These are phyloP conservation scores for Sarcophaga caerulescens DNA, from an alignment of 2,888 invertebrate genomes.

Conservation along the genomic window DNA sequence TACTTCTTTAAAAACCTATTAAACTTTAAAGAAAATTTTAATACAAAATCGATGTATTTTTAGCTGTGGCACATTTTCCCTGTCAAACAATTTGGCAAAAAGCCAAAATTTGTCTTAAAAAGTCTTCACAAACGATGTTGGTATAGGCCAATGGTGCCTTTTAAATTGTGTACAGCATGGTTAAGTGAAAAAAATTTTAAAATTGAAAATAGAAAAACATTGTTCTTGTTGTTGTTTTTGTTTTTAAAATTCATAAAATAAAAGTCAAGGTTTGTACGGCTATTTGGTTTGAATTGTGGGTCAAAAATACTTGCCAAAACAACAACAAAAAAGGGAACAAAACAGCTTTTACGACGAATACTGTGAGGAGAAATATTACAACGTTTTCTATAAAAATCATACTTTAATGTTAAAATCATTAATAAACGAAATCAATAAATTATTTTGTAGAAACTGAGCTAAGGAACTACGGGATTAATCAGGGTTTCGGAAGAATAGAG, in stretches of 20 bases:
- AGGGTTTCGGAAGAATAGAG: too few relatives aligned
- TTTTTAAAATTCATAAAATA: neutral
- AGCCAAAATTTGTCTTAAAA: conserved; percentile 39
- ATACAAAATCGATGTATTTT: neutral
- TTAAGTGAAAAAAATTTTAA: conserved; percentile 24
- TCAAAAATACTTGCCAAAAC: conserved; percentile 28
- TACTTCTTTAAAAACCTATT: neutral
- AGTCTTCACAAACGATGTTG: conserved; percentile 23
- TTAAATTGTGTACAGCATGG: conserved; percentile 9
- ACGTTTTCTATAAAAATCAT: neutral
- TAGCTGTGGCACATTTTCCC: conserved; percentile 27
- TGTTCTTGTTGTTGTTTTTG: neutral
- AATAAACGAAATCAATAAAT: too few relatives aligned
- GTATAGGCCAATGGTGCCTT: conserved; percentile 1
- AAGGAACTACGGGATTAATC: too few relatives aligned
- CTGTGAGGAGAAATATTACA: neutral
- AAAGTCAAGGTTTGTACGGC: conserved; percentile 46
- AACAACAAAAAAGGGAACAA: neutral
- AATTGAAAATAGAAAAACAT: conserved; percentile 13
- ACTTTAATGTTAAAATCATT: too few relatives aligned
- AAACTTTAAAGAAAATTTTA: neutral
- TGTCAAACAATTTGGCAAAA: conserved; percentile 38
- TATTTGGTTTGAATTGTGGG: conserved; percentile 19
- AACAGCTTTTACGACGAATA: neutral
- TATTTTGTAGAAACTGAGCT: too few relatives aligned